Percentiles rank a stretch among this genome's conserved stretches.
Conservation (phyloP, 2,797 vertebrate genomes). For the Psittacula echo region DNA sequence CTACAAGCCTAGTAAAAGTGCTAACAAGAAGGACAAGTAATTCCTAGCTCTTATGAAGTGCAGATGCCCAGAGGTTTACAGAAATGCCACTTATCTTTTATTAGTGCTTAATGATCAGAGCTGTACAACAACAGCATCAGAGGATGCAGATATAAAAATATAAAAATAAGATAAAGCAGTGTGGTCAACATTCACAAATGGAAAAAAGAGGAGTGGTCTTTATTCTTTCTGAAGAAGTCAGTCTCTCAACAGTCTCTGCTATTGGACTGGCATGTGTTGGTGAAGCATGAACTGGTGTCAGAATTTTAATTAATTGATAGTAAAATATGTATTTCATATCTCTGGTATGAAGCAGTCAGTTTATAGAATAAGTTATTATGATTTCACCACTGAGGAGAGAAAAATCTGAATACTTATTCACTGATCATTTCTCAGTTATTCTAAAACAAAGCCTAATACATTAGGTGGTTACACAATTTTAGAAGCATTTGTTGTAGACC, state of each 20-base stretch:
- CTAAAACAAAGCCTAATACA: background rate
- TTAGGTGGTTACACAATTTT: background rate
- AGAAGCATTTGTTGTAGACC: background rate
- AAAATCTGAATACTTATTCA: background rate
- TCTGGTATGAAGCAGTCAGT: background rate
- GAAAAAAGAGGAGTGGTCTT: background rate
- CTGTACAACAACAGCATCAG: background rate
- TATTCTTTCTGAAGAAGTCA: background rate
- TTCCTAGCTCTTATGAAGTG: background rate
- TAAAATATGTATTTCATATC: background rate
- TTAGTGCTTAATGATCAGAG: background rate
- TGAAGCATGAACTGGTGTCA: background rate
- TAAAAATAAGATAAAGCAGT: background rate
- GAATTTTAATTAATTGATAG: background rate
- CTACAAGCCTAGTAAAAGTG: background rate
- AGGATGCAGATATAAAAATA: background rate
- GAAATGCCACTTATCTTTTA: background rate
- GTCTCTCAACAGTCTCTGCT: background rate
- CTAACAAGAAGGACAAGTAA: background rate
- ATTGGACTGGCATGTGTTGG: background rate
- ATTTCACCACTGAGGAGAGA: background rate
- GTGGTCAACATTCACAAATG: background rate
- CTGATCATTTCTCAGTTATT: background rate
- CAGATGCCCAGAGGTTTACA: background rate
- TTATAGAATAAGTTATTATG: background rate